Base-by-base conservation (phyloP, 1,140 invertebrate genomes). In the Wasmannia auropunctata region DNA sequence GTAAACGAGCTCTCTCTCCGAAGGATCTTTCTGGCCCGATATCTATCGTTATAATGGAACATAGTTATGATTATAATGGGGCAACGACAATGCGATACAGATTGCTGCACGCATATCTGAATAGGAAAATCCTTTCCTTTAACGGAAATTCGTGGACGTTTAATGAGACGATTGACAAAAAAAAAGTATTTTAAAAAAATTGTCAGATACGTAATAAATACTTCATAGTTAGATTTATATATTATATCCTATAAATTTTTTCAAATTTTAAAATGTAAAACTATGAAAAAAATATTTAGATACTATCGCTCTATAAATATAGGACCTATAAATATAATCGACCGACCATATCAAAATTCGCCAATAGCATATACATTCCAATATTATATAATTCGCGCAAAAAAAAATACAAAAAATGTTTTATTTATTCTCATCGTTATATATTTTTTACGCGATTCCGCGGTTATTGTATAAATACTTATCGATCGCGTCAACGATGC, bases 1-100 rank as follows among this genome's bases (percentile, higher is more conserved):
- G 76, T 86, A 89, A 89, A 89, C 88, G 87, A 88, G 87, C 46
- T 63, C 76, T 70, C 76, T 70, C 63, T 34, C 6, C 60, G 28
- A n/a, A 69, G 75, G 54, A 88, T 74, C 60, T 75, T 74, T 88
- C 3, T 46, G 67, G 31, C 70, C 65, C 25, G 43, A 74, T 83
- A 72, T 72, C 79, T 83, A 58, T 83, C 79, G 14, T 74, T 74
- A 43, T 56, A 43, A 58, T 22, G 79, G 51, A 74, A 60, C 37
- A 74, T 16, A 49, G 67, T 65, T 74, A 58, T 74, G 79, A 83
- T 74, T 74, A 46, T 31, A 43, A 72, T 51, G 40, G 43, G n/a
- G 5, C 7, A n/a, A 67, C 16, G 60, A 34, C 49, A 65, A 65
- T 34, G 60, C 22, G 28, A 34, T 31, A 16, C 56, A 28, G 16